Evolutionary conservation across 2,797 vertebrate species (phyloP), one percentile per base, ranked within the genome.

Genomic region (Neopelma chrysocephalum): DNA sequence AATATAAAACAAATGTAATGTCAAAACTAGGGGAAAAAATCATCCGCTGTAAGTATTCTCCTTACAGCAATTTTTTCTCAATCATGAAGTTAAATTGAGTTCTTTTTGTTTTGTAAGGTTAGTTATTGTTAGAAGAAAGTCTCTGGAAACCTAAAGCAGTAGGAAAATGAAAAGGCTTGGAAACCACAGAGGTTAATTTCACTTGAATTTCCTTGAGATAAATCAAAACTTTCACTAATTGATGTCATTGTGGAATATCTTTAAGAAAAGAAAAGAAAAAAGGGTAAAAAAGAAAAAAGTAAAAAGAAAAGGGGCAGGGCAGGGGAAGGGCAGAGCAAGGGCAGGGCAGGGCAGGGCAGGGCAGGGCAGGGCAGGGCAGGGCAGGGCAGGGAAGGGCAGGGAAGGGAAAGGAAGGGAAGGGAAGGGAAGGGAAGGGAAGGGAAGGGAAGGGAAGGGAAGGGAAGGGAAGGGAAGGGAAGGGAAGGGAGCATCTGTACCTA

Each of bases 1-100:
- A 92, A 85, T 79, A 65, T 56, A 77, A 84, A 87, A 82, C 2
- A 87, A 93, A 94, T 65, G 9, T 72, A 83, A 79, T 79, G 38
- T 69, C 53, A 90, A 83, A 95, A 84, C 78, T 22, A 47, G 27
- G 21, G 51, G 6, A 4, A 62, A 34, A 70, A 73, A 70, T 43
- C 4, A 69, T 58, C 22, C 82, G 3, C 42, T 88, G 3, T 47
- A 89, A 60, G 21, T 81, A 65, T 54, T 90, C 17, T 78, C 45
- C 64, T 57, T 91, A 38, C 15, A 86, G 65, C 45, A 81, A 6
- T 48, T 83, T 94, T 91, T 69, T 83, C 62, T 69, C 40, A 65
- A 40, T 72, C 29, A 34, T 17, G 23, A 90, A 82, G 66, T 65
- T 88, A 93, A 95, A 90, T 58, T 85, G 56, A 88, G 18, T 56